Evolutionary conservation across 2,888 invertebrate genomes (phyloP).

Genomic region (Euplagia quadripunctaria): DNA sequence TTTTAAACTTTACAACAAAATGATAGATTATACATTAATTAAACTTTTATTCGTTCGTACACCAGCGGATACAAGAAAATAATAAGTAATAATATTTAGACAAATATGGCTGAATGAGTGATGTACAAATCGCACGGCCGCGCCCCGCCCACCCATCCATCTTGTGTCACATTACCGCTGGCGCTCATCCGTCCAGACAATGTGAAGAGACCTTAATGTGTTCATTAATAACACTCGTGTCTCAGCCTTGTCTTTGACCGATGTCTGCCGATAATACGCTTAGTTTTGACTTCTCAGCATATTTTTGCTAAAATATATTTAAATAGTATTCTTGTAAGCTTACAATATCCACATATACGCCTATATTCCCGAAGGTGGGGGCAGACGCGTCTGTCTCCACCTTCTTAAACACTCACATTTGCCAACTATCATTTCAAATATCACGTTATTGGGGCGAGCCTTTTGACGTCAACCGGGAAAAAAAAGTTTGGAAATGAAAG

Average conservation of each 20-base stretch:
- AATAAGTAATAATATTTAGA: not conserved
- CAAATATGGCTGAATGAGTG: constrained; percentile 1
- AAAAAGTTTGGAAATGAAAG: too few species aligned
- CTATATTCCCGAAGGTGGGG: too few species aligned
- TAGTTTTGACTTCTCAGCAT: not conserved
- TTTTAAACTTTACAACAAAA: too few species aligned
- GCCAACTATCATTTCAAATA: too few species aligned
- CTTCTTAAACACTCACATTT: too few species aligned
- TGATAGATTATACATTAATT: too few species aligned
- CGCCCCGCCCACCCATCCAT: constrained; percentile 14
- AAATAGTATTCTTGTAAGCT: not conserved
- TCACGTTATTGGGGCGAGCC: too few species aligned
- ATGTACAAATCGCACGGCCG: not conserved
- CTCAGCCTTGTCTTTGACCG: not conserved
- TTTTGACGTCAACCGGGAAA: too few species aligned
- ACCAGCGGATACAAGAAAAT: not conserved
- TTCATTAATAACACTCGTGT: not conserved
- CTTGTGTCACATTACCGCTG: constrained; percentile 4
- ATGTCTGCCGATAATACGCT: not conserved
- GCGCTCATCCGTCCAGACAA: not conserved
- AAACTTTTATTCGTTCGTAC: not conserved
- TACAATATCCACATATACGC: not conserved
- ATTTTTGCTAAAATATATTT: not conserved
- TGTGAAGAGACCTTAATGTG: not conserved
- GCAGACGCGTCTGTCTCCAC: too few species aligned